These are phyloP conservation scores for Lydus trimaculatus DNA, from an alignment of 2,888 invertebrate genomes.

Conservation along the genomic window DNA sequence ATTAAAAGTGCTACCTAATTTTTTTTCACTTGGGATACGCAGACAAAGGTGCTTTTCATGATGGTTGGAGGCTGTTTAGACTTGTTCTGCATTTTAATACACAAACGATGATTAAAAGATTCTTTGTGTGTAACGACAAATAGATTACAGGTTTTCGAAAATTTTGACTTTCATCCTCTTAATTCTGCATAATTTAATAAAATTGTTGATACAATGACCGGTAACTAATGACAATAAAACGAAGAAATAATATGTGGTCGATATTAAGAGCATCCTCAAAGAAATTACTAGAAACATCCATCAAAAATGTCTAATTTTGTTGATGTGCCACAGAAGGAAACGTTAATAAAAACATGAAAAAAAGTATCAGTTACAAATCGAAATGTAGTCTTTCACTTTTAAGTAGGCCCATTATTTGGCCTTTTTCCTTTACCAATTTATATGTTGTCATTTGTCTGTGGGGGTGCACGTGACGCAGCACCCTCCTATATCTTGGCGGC, in stretches of 20 bases:
- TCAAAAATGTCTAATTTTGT: conserved; percentile 5
- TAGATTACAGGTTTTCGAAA: background rate
- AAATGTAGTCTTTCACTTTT: background rate
- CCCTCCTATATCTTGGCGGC: conserved; percentile 18
- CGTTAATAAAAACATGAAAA: conserved; percentile 2
- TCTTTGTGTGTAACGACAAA: background rate
- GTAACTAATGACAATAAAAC: background rate
- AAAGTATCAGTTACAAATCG: conserved; percentile 18
- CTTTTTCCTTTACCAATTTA: conserved; percentile 12
- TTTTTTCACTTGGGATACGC: background rate
- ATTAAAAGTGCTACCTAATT: background rate
- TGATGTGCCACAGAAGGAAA: conserved; percentile 8
- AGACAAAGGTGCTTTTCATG: background rate
- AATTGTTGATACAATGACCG: no score
- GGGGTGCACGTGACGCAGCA: conserved; percentile 19
- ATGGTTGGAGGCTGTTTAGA: conserved; percentile 12
- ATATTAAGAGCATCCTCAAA: background rate
- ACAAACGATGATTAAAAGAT: background rate
- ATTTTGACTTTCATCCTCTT: background rate
- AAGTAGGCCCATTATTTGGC: conserved; percentile 3
- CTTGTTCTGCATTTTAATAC: background rate
- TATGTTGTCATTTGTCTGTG: conserved; percentile 16
- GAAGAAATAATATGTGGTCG: no score
- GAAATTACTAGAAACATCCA: background rate
- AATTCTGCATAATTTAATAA: conserved; percentile 8